phyloP scores from a whole-genome alignment of 2,113 vertebrate genomes.

The Nothobranchius furzeri region DNA sequence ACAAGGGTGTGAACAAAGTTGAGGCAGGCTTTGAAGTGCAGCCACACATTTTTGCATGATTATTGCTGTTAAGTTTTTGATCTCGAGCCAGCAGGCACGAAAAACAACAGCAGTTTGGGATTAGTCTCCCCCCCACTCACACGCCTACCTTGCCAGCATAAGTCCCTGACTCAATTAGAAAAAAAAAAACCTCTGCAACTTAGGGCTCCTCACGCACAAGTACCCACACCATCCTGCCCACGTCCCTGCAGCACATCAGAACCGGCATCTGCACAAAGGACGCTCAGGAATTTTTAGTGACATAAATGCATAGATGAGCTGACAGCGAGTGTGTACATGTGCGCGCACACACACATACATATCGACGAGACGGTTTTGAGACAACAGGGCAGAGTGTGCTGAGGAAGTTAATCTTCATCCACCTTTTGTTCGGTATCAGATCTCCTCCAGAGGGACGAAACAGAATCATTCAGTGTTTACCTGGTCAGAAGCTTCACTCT shows the following conservation, averaged over 20 bases:
- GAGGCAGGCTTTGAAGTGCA: constrained; percentile 71
- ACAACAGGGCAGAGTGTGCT: constrained; percentile 22
- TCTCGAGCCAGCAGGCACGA: constrained; percentile 75
- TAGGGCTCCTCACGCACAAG: constrained; percentile 69
- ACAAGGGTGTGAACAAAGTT: constrained; percentile 67
- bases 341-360: constrained; percentile 25
- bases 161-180: constrained; percentile 80
- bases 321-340: constrained; percentile 35
- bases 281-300: constrained; percentile 52
- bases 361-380: constrained; percentile 12
- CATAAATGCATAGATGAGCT: constrained; percentile 41
- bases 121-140: constrained; percentile 72
- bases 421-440: constrained; percentile 52
- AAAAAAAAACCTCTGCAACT: constrained; percentile 74
- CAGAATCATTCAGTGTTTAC: background rate
- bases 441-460: constrained; percentile 5
- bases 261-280: constrained; percentile 35
- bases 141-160: constrained; percentile 75
- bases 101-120: constrained; percentile 77
- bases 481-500: no score
- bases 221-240: constrained; percentile 67
- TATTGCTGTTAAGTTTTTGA: constrained; percentile 77
- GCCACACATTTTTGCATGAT: constrained; percentile 73
- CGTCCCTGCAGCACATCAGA: constrained; percentile 65
- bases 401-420: constrained; percentile 39